Base-by-base conservation (phyloP, 1,140 invertebrate genomes). In the Heliconius himera region DNA sequence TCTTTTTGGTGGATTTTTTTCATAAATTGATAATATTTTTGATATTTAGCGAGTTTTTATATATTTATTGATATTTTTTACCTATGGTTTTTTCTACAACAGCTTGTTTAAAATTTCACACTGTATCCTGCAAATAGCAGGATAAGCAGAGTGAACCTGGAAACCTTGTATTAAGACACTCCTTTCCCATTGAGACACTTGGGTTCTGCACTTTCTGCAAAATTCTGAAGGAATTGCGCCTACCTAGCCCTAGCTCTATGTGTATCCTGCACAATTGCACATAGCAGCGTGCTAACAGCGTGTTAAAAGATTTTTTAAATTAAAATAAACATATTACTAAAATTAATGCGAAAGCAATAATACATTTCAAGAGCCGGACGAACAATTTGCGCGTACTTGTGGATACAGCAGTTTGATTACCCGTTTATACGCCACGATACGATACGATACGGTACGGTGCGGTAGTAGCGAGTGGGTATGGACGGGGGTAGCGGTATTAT, bases 401-500 rank as follows among this genome's bases (percentile, higher is more conserved):
- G 54, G 54, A 56, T 56, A 20, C 20, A 22, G n/a, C 54, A 22
- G n/a, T 60, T 60, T 66, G 60, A 66, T 66, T 66, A 29, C 60
- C 9, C 60, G 60, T 66, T 66, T 26, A 66, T 66, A 29, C 22
- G 76, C 54, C 70, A 70, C 54, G 54, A 60, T 18, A 16, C 41
- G 41, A 54, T 70, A 51, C 54, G 54, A 60, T 51, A 46, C 41
- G 41, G 13, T 51, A 51, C 54, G 54, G 13, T 51, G 36, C 54
- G 54, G 20, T 51, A 60, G 54, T 60, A 66, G 26, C 60, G 26
- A 66, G 60, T 70, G 60, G 73, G 49, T 46, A 74, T 72, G 78
- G 82, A 74, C 70, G 78, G 82, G 80, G 71, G 82, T 79, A 77
- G 82, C 80, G 74, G 74, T 84, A 82, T 87, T 85, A 88, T 89